Evolutionary conservation across 2,888 invertebrate species (phyloP).

Genomic region (Melanophora roralis): DNA sequence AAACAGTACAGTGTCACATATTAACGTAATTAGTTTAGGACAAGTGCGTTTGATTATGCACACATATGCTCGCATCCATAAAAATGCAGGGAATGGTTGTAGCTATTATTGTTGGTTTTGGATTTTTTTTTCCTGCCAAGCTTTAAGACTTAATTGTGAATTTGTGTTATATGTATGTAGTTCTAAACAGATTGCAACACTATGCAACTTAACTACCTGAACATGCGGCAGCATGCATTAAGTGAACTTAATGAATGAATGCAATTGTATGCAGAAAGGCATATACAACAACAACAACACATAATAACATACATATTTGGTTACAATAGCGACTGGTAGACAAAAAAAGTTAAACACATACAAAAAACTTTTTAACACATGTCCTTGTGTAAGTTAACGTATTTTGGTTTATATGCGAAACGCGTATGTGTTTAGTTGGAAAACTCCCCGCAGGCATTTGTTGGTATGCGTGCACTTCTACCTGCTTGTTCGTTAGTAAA

Average conservation of each 20-base stretch:
- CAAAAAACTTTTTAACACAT: neutral
- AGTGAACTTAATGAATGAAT: conserved; percentile 30
- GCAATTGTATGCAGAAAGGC: conserved; percentile 18
- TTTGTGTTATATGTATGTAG: conserved; percentile 49
- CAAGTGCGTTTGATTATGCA: conserved; percentile 25
- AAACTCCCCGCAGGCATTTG: conserved; percentile 34
- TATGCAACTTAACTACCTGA: conserved; percentile 52
- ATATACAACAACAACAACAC: neutral
- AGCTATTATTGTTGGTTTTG: conserved; percentile 38
- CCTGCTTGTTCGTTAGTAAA: neutral
- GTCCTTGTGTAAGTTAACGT: neutral
- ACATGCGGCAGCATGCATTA: conserved; percentile 23
- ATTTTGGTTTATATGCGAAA: conserved; percentile 27
- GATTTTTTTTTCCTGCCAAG: neutral
- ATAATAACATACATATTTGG: conserved; percentile 17
- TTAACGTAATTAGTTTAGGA: conserved; percentile 64
- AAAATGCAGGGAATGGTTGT: neutral
- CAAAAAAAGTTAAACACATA: neutral
- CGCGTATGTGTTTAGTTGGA: conserved; percentile 17
- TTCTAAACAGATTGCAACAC: conserved; percentile 48
- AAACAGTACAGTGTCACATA: conserved; percentile 62
- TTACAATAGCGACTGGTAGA: conserved; percentile 30
- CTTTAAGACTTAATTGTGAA: conserved; percentile 49
- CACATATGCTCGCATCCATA: neutral
- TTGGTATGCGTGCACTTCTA: neutral